Percentiles rank a stretch among this genome's conserved stretches.
phyloP scores from a whole-genome alignment of 1,140 invertebrate species.

The Caenorhabditis brenneri region DNA sequence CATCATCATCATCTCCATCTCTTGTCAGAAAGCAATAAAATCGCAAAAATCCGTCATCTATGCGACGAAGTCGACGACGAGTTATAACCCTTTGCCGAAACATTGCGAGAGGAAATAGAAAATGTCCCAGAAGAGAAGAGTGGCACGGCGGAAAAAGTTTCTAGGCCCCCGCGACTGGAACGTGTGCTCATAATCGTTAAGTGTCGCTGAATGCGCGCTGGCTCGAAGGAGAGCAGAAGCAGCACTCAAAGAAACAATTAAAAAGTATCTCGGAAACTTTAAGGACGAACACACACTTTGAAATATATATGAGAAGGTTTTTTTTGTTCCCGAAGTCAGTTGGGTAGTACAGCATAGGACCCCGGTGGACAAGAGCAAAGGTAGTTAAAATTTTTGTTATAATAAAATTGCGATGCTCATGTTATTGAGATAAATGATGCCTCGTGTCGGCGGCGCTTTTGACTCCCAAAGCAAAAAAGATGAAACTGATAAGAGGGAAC shows the following conservation, averaged over 20 bases:
- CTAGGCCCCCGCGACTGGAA: no score
- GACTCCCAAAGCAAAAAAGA: background rate
- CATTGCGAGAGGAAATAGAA: background rate
- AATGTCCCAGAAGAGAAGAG: background rate
- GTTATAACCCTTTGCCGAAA: conserved; percentile 36
- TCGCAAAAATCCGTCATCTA: conserved; percentile 12
- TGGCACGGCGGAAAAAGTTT: background rate
- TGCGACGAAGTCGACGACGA: background rate
- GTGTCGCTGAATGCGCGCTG: background rate
- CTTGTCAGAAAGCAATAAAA: conserved; percentile 43
- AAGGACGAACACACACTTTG: background rate
- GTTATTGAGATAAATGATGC: background rate
- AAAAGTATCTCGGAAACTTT: background rate
- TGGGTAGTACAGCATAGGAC: no score
- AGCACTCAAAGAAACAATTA: conserved; percentile 25
- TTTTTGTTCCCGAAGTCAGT: no score
- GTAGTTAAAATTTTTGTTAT: background rate
- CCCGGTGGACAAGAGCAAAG: no score
- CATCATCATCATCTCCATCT: conserved; percentile 28
- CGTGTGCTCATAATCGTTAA: conserved; percentile 1
- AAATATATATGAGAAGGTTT: no score
- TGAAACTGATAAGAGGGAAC: background rate
- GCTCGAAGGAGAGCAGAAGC: background rate
- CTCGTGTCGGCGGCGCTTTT: background rate
- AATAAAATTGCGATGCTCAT: no score